Evolutionary conservation across 2,888 invertebrate genomes (phyloP), one percentile per base, ranked within the genome.

Genomic region (Malthinus flaveolus): DNA sequence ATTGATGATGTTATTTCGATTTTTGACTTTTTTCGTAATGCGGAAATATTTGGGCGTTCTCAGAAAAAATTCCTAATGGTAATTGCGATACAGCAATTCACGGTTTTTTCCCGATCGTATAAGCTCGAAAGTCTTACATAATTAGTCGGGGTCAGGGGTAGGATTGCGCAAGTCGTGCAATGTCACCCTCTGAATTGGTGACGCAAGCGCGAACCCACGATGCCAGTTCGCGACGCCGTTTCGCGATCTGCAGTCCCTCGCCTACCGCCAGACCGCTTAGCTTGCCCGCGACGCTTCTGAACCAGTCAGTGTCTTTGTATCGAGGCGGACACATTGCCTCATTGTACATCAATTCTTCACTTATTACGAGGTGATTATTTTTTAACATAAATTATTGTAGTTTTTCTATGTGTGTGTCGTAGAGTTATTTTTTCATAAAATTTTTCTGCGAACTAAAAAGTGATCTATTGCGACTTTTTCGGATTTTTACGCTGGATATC

Each of bases 231-330:
- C 72, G 73, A 73, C 74, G 74, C 72, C 74, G 73, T 75, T 73
- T 78, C 77, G 78, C 80, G 77, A 75, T 76, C 67, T 68, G 69
- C 78, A 78, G 76, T 78, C 78, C 78, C 78, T 77, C 75, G 77
- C 78, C 78, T 78, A 77, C 76, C 77, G 78, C 78, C 78, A 78
- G 78, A 76, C 74, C 78, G 78, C 78, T 78, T 78, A 77, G 77
- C 78, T 78, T 78, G 77, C 77, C 77, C 77, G 76, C 77, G 75
- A 75, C 76, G 77, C 77, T 78, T 78, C 58, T 62, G 66, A 71
- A 76, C 74, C 75, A 75, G 76, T 76, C 73, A 72, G 76, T 77
- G 74, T 74, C 75, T 77, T 74, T 75, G 74, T 77, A 75, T 71
- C 77, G 78, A 77, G 76, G 76, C 75, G 77, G 73, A 74, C 76